Evolutionary conservation across 2,888 invertebrate genomes (phyloP).

Genomic region (Yponomeuta malinellus): DNA sequence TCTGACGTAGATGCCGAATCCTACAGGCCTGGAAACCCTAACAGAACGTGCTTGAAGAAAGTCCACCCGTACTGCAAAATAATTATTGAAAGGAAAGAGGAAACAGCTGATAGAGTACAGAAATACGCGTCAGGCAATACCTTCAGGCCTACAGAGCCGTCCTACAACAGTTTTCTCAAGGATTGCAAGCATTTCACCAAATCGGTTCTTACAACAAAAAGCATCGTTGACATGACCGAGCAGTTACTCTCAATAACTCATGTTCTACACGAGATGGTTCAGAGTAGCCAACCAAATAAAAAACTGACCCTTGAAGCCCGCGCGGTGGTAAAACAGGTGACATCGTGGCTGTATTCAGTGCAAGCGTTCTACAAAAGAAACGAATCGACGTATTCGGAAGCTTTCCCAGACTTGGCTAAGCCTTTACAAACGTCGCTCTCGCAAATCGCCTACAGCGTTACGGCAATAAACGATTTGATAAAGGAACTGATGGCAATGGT

Average conservation of each 20-base stretch:
- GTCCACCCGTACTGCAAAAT: conserved; percentile 66
- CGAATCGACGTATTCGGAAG: conserved; percentile 71
- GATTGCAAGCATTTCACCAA: conserved; percentile 67
- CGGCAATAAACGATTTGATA: conserved; percentile 71
- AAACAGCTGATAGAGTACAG: conserved; percentile 45
- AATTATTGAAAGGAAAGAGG: conserved; percentile 51
- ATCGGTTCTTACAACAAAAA: conserved; percentile 53
- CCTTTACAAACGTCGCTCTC: conserved; percentile 82
- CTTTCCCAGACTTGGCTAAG: conserved; percentile 87
- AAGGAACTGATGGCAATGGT: conserved; percentile 56
- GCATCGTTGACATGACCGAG: conserved; percentile 36
- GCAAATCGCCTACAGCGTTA: conserved; percentile 80
- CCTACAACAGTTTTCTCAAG: conserved; percentile 70
- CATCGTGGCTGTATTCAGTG: conserved; percentile 72
- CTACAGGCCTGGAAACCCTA: conserved; percentile 30
- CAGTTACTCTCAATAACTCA: conserved; percentile 28
- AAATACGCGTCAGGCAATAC: conserved; percentile 73
- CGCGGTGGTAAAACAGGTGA: conserved; percentile 53
- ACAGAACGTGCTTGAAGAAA: conserved; percentile 37
- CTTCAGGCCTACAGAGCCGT: conserved; percentile 68
- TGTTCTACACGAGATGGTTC: background rate
- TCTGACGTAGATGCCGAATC: conserved; percentile 36
- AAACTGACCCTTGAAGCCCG: conserved; percentile 33
- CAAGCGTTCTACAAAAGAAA: conserved; percentile 74
- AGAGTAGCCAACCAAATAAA: background rate